These are phyloP conservation scores for Motacilla tschutschensis DNA, from an alignment of 2,113 vertebrate genomes.

Conservation along the genomic window DNA sequence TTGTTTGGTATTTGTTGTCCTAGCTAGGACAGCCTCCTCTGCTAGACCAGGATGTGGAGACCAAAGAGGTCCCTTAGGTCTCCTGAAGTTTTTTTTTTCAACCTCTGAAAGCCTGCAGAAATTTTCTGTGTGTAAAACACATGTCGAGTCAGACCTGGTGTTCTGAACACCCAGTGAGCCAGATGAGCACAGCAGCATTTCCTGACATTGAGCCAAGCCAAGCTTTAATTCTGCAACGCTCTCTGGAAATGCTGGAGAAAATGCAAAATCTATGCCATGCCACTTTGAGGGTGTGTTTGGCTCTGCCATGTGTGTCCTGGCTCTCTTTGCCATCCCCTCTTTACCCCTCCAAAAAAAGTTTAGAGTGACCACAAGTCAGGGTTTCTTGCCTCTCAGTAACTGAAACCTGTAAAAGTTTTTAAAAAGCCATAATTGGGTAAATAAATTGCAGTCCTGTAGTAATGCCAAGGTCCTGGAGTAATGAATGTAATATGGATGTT, in stretches of 20 bases:
- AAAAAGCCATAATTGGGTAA: neutral
- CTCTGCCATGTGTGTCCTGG: fast-evolving
- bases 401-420: neutral
- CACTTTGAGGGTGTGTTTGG: neutral
- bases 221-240: neutral
- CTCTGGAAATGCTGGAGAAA: neutral
- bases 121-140: neutral
- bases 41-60: neutral
- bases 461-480: neutral
- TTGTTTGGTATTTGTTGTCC: neutral
- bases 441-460: neutral
- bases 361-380: neutral
- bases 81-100: neutral
- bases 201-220: neutral
- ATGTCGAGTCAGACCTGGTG: fast-evolving
- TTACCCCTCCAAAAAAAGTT: neutral
- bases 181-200: neutral
- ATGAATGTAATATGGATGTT: neutral
- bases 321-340: neutral
- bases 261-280: fast-evolving
- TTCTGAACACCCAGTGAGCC: neutral
- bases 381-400: neutral
- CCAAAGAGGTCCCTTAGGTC: neutral
- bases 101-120: neutral
- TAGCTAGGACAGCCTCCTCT: neutral